These are phyloP conservation scores for Nixonia krombeini DNA, from an alignment of 1,140 invertebrate species.

Conservation along the genomic window DNA sequence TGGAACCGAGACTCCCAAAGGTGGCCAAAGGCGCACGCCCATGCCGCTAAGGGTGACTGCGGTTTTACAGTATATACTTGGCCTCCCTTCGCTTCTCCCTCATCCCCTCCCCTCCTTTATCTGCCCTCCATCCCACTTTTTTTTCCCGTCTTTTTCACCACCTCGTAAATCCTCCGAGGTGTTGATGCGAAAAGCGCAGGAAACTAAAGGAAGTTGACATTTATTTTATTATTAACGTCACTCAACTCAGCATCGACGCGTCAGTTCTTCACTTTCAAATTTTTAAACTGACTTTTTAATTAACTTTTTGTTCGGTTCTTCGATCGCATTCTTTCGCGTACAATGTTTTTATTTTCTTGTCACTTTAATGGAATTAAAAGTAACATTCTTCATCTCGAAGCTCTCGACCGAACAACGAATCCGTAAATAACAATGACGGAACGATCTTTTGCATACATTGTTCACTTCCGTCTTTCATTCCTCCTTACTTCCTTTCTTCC, in stretches of 20 bases:
- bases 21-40: conserved; percentile 46
- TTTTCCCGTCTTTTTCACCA: not conserved
- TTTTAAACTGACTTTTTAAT: no score
- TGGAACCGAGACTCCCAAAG: conserved; percentile 37
- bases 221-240: no score
- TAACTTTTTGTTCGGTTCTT: no score
- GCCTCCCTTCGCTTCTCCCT: conserved; percentile 33
- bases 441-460: not conserved
- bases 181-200: not conserved
- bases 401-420: conserved; percentile 9
- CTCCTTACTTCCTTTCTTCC: not conserved
- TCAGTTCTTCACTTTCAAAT: no score
- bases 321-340: no score
- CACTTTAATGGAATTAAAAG: no score
- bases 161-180: conserved; percentile 1
- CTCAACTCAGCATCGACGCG: no score
- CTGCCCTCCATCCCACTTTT: conserved; percentile 21
- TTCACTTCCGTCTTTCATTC: conserved; percentile 12
- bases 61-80: conserved; percentile 46
- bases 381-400: not conserved
- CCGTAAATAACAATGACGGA: not conserved
- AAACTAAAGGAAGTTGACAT: not conserved
- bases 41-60: conserved; percentile 40
- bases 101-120: conserved; percentile 3
- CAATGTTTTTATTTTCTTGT: no score